Conservation (phyloP, 2,888 invertebrate genomes). For the Harmothoe impar region DNA sequence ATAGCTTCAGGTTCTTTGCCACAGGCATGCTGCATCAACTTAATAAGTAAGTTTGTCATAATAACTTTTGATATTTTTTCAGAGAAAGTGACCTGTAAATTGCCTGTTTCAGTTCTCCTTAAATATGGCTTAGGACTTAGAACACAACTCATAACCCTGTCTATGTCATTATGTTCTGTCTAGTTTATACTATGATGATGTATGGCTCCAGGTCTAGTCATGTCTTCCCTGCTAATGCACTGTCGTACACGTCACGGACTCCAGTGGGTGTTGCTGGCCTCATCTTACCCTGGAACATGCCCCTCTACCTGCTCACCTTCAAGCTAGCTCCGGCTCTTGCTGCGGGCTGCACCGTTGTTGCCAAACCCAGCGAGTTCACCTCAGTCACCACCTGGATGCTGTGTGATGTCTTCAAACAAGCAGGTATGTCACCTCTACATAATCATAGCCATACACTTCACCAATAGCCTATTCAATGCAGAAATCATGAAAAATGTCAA, state of each 20-base stretch:
- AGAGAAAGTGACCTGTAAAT: no score
- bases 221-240: slow-evolving; percentile 71
- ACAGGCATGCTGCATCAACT: slow-evolving; percentile 82
- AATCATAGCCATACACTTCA: no score
- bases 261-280: slow-evolving; percentile 85
- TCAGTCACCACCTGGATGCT: slow-evolving; percentile 85
- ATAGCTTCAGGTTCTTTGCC: slow-evolving; percentile 86
- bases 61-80: no score
- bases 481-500: no score
- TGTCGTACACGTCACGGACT: slow-evolving; percentile 84
- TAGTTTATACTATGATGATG: no score
- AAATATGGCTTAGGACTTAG: no score
- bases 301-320: slow-evolving; percentile 86
- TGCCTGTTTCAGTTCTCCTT: no score
- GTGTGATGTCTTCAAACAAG: slow-evolving; percentile 84
- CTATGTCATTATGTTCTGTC: no score
- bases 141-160: no score
- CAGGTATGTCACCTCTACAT: slow-evolving; percentile 84
- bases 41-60: slow-evolving; percentile 82
- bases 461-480: no score
- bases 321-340: slow-evolving; percentile 86
- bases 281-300: slow-evolving; percentile 86
- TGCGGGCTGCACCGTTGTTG: slow-evolving; percentile 84
- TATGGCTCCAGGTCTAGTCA: no score
- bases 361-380: slow-evolving; percentile 86